Base-by-base conservation (phyloP, 2,888 invertebrate genomes). In the Brenthis hecate region DNA sequence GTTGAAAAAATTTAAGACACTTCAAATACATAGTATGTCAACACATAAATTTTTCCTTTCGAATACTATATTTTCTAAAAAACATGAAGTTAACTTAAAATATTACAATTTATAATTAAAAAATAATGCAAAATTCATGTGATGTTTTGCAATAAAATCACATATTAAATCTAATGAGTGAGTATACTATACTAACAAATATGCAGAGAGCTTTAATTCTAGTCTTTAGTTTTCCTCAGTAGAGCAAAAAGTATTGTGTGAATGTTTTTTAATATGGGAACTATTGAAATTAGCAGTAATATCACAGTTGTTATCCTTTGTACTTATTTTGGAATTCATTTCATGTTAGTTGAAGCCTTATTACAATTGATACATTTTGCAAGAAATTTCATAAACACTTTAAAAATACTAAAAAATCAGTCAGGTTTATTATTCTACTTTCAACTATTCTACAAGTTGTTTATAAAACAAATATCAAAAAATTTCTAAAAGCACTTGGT, bases 241-340 rank as follows among this genome's bases (percentile, higher is more conserved):
- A 36, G 63, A 58, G 63, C 23, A 54, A 54, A 61, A 58, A 56
- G 43, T 51, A 23, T 8, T 53, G 36, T 62, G 19, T 62, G 43
- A 60, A 16, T 36, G 36, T 19, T 62, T 50, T 50, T 36, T 53
- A 53, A 53, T 28, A 28, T 16, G 16, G 51, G 51, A 14, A 51
- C 32, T 54, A 54, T 53, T 32, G 14, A 54, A 16, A 66, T 72
- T 72, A 74, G 54, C 63, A 56, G 71, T 71, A 74, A 72, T 76
- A 76, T 76, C 76, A 76, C 76, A 74, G 75, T 72, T 72, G 36
- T 61, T 67, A 66, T 71, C 70, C 64, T 73, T 70, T 73, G 69
- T 74, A 73, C 73, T 69, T 72, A 68, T 62, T 62, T 65, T 16
- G 53, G 50, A 56, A 36, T 28, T 66, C 28, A 63, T 57, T 53